Base-by-base conservation (phyloP, 2,888 invertebrate genomes). In the Phortica magna region DNA sequence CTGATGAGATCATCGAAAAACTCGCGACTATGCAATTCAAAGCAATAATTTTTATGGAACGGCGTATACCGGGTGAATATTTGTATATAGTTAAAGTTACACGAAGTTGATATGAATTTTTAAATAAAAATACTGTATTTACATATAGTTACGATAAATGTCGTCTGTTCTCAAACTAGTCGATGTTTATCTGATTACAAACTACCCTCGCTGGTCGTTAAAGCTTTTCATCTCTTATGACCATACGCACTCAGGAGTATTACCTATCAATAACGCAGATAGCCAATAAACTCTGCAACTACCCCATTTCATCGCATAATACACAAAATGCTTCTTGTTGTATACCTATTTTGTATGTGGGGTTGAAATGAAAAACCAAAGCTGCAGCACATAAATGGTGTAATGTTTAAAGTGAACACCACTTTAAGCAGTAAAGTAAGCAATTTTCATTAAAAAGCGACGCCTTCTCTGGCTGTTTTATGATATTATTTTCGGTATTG, bases 1-100 rank as follows among this genome's bases (percentile, higher is more conserved):
- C 96, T 55, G 91, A 94, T 57, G 95, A 95, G 89, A 95, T 98
- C 73, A 92, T 94, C 75, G 84, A 92, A 65, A 92, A 94, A 67
- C 94, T 98, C 92, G 82, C 89, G 71, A 82, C 88, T 39, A 88
- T 93, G 73, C 94, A 94, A 55, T 95, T 96, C 89, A 89, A 90
- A 74, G 94, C 94, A 83, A 91, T 93, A 74, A 93, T 94, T 78
- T 93, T 98, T 74, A 92, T 95, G 78, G 94, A 95, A 81, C 94
- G 98, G 85, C 95, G 94, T 92, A 95, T 98, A 82, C 95, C 96
- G 74, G 96, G 97, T 81, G 99, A 99, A 93, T 94, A 95, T 91
- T 94, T 99, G 88, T 95, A 95, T 91, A 95, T 99, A 84, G 93
- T 98, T 83, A 96, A 96, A 91, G 95, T 96, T 55, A 87, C 79